Conservation (phyloP, 2,888 invertebrate genomes). For the Xestia c-nigrum region DNA sequence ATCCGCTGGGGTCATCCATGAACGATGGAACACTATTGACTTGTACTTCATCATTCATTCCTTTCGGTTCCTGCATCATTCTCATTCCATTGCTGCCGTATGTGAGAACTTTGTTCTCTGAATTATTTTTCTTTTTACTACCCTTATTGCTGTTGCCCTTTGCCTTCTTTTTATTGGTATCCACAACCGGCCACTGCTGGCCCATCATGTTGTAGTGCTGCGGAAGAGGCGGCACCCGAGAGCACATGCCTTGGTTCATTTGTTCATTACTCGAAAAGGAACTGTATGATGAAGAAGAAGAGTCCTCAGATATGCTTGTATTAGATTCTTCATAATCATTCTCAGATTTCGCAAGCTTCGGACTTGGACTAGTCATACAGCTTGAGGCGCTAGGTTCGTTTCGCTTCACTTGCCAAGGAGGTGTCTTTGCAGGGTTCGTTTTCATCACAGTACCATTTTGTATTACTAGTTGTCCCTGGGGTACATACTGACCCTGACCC, state of each 20-base stretch:
- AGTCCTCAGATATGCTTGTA: constrained; percentile 82
- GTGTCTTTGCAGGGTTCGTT: constrained; percentile 89
- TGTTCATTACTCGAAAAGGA: constrained; percentile 82
- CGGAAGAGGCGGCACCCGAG: constrained; percentile 93
- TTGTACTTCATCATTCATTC: constrained; percentile 85
- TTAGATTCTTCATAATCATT: constrained; percentile 83
- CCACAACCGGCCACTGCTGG: constrained; percentile 86
- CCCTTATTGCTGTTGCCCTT: constrained; percentile 88
- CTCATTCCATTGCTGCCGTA: constrained; percentile 83
- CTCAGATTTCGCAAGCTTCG: constrained; percentile 82
- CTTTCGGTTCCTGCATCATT: constrained; percentile 81
- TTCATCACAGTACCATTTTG: constrained; percentile 88
- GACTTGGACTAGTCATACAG: constrained; percentile 80
- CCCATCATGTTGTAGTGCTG: constrained; percentile 91
- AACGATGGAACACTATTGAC: constrained; percentile 94
- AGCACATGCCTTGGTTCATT: constrained; percentile 89
- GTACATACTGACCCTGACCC: constrained; percentile 79
- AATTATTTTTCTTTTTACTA: constrained; percentile 86
- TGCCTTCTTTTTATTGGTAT: constrained; percentile 88
- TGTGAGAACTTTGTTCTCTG: constrained; percentile 79
- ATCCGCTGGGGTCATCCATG: constrained; percentile 97
- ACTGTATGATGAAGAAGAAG: constrained; percentile 76
- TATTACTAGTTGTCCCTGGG: constrained; percentile 85
- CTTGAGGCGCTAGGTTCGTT: constrained; percentile 76
- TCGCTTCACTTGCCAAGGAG: constrained; percentile 91